phyloP scores from a whole-genome alignment of 2,797 vertebrate species.

The Artibeus jamaicensis region DNA sequence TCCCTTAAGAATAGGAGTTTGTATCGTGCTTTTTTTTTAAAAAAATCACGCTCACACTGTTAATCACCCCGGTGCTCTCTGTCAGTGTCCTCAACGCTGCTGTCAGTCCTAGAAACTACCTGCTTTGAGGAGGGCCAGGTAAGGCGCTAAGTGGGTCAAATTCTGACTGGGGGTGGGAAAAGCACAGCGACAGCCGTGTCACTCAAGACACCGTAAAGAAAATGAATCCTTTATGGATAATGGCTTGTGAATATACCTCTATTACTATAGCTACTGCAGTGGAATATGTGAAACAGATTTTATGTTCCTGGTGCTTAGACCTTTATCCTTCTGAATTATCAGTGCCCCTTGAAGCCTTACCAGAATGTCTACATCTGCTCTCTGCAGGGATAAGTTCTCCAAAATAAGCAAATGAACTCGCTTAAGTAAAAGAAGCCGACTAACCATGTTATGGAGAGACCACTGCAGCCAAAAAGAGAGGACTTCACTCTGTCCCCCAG shows the following conservation, averaged over 20 bases:
- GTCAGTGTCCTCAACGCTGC: background rate
- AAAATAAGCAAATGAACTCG: background rate
- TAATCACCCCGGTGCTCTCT: background rate
- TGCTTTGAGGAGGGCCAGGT: background rate
- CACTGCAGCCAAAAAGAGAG: background rate
- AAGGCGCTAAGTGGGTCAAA: background rate
- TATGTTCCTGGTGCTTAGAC: background rate
- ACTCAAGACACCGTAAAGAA: background rate
- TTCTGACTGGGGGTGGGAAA: background rate
- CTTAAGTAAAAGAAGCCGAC: background rate
- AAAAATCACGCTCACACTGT: background rate
- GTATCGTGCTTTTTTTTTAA: background rate
- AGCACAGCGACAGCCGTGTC: background rate
- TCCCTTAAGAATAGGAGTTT: background rate
- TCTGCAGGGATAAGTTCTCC: background rate
- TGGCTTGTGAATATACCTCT: background rate
- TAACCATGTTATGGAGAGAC: background rate
- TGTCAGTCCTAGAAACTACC: background rate
- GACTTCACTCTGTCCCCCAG: no score
- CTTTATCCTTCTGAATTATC: background rate
- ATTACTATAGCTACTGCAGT: background rate
- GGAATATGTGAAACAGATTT: background rate
- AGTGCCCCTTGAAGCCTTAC: background rate
- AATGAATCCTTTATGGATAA: background rate
- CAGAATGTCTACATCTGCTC: background rate